A percentile compares a stretch with the other conserved stretches of the same genome.
These are phyloP conservation scores for Odontesthes bonariensis DNA, from an alignment of 2,113 vertebrate species.

Conservation along the genomic window DNA sequence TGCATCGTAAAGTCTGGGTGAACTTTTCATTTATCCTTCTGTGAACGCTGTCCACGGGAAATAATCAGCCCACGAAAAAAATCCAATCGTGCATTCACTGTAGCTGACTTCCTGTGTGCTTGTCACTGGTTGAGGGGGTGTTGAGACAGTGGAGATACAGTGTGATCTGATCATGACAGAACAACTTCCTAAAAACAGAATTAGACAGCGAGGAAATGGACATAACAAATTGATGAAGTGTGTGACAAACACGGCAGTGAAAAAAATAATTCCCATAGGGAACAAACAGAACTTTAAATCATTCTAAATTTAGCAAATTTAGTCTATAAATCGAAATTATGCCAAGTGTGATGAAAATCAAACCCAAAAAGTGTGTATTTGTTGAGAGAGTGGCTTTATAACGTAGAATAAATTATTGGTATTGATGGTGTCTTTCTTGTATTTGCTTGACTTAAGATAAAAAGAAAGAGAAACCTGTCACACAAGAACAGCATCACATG, in stretches of 20 bases:
- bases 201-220: neutral
- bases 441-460: neutral
- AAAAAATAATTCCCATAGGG: neutral
- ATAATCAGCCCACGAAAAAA: neutral
- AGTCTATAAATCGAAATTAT: neutral
- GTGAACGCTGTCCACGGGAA: neutral
- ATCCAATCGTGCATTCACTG: neutral
- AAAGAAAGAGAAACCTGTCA: constrained; percentile 48
- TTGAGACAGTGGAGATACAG: constrained; percentile 28
- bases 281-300: neutral
- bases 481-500: constrained; percentile 7
- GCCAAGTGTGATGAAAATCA: neutral
- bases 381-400: neutral
- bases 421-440: neutral
- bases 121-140: neutral
- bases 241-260: neutral
- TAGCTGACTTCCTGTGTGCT: constrained; percentile 33
- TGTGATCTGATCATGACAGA: constrained; percentile 2
- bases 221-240: neutral
- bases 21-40: neutral
- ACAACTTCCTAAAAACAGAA: neutral
- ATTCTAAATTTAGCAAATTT: neutral
- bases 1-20: neutral
- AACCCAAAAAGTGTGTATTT: neutral
- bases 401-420: neutral